Evolutionary conservation across 1,140 invertebrate genomes (phyloP).

Genomic region (Drosophila triauraria): DNA sequence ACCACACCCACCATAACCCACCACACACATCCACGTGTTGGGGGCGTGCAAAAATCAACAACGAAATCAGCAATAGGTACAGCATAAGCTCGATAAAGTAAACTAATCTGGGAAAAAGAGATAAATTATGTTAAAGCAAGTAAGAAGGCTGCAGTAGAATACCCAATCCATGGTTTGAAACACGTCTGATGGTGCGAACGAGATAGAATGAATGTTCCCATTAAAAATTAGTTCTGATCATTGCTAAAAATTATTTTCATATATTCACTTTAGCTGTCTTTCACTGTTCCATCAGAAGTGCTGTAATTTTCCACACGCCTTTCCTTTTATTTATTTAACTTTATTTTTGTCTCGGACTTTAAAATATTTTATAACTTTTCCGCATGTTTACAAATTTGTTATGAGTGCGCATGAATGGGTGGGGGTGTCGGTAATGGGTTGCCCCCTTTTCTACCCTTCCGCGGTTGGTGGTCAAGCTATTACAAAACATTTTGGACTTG

Average conservation of each 20-base stretch:
- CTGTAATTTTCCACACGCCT: conserved; percentile 67
- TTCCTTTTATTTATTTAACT: conserved; percentile 15
- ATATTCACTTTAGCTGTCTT: neutral
- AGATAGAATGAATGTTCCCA: too few species aligned
- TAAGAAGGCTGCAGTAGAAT: neutral
- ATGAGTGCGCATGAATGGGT: conserved; percentile 6
- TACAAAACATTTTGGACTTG: conserved; percentile 46
- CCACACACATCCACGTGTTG: conserved; percentile 37
- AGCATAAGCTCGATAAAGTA: neutral
- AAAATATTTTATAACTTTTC: conserved; percentile 63
- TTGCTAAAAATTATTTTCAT: neutral
- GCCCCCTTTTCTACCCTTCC: neutral
- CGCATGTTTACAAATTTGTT: conserved; percentile 48
- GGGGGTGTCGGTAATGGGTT: conserved; percentile 9
- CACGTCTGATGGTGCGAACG: too few species aligned
- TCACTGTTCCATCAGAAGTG: conserved; percentile 15
- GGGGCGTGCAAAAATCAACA: conserved; percentile 55
- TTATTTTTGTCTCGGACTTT: conserved; percentile 18
- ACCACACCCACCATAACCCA: conserved; percentile 21
- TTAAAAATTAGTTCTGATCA: too few species aligned
- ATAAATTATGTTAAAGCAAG: too few species aligned
- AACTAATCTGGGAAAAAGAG: neutral
- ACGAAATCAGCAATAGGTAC: conserved; percentile 28
- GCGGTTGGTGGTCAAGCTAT: conserved; percentile 40
- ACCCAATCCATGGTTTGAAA: too few species aligned